Evolutionary conservation across 1,140 invertebrate species (phyloP).

Genomic region (Drosophila trapezifrons): DNA sequence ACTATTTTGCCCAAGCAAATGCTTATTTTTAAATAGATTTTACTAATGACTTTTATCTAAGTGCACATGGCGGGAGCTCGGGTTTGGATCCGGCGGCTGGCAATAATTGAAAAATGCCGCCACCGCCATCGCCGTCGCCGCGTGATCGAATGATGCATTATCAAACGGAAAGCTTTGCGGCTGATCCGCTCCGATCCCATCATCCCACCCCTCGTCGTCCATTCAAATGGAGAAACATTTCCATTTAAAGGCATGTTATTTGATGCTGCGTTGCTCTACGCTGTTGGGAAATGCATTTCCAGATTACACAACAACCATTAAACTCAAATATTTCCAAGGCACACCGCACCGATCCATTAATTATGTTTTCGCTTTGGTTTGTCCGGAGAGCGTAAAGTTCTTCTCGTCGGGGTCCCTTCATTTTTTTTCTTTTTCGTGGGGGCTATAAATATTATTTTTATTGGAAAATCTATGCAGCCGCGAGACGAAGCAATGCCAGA

Average conservation of each 20-base stretch:
- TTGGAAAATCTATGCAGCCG: conserved; percentile 35
- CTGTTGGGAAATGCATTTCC: conserved; percentile 42
- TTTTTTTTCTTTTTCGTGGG: conserved; percentile 1
- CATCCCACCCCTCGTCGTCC: not conserved
- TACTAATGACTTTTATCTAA: conserved; percentile 8
- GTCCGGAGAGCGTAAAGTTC: conserved; percentile 25
- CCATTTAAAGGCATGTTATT: conserved; percentile 54
- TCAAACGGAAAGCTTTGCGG: conserved; percentile 42
- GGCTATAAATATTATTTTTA: conserved; percentile 58
- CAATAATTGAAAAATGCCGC: conserved; percentile 45
- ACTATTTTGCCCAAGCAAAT: not conserved
- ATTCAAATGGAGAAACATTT: conserved; percentile 39
- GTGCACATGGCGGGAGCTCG: conserved; percentile 20
- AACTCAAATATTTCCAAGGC: conserved; percentile 47
- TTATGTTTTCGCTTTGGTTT: conserved; percentile 59
- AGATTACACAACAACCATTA: conserved; percentile 54
- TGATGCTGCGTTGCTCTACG: conserved; percentile 23
- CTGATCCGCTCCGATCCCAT: conserved; percentile 37
- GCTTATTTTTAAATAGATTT: not conserved
- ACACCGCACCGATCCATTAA: conserved; percentile 61
- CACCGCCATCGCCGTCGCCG: conserved; percentile 20
- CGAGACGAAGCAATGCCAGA: not conserved
- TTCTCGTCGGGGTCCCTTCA: conserved; percentile 13
- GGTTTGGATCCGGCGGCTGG: conserved; percentile 9
- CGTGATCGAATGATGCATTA: conserved; percentile 54